A percentile compares a stretch with the other conserved stretches of the same genome.
Evolutionary conservation across 2,888 invertebrate genomes (phyloP).

Genomic region (Patella depressa): DNA sequence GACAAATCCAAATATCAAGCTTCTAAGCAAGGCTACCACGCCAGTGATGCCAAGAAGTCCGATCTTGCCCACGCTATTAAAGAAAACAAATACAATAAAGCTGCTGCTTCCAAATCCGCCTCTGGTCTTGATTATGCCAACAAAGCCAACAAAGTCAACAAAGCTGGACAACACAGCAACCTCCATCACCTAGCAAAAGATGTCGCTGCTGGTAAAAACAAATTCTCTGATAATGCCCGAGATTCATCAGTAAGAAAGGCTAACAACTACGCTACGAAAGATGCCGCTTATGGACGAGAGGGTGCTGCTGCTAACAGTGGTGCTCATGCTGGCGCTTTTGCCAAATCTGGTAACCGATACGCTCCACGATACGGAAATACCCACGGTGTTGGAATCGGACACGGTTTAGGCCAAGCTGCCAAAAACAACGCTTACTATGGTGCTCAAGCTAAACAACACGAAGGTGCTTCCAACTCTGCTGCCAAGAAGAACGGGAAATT

Average conservation of each 20-base stretch:
- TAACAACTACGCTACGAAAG: conserved; percentile 35
- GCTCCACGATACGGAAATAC: neutral
- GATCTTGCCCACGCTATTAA: conserved; percentile 33
- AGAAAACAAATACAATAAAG: conserved; percentile 31
- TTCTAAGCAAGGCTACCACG: conserved; percentile 24
- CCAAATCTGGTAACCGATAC: neutral
- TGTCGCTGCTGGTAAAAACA: conserved; percentile 29
- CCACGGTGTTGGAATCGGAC: neutral
- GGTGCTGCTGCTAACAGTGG: conserved; percentile 29
- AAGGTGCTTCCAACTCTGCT: neutral
- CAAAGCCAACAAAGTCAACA: conserved; percentile 27
- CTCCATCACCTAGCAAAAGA: conserved; percentile 29
- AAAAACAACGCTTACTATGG: conserved; percentile 1
- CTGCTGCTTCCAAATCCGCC: conserved; percentile 33
- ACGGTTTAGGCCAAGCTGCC: neutral
- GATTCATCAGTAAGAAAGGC: conserved; percentile 31
- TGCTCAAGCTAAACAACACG: neutral
- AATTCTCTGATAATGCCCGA: conserved; percentile 29
- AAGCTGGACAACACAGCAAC: conserved; percentile 33
- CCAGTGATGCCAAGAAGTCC: conserved; percentile 25
- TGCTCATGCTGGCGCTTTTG: conserved; percentile 20
- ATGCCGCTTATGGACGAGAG: conserved; percentile 29
- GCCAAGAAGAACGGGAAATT: conserved; percentile 1
- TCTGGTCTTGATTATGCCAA: conserved; percentile 32
- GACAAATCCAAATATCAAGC: conserved; percentile 31